A percentile compares a stretch with the other conserved stretches of the same genome.
Conservation (phyloP, 2,888 invertebrate species). For the Brachycybe producta region DNA sequence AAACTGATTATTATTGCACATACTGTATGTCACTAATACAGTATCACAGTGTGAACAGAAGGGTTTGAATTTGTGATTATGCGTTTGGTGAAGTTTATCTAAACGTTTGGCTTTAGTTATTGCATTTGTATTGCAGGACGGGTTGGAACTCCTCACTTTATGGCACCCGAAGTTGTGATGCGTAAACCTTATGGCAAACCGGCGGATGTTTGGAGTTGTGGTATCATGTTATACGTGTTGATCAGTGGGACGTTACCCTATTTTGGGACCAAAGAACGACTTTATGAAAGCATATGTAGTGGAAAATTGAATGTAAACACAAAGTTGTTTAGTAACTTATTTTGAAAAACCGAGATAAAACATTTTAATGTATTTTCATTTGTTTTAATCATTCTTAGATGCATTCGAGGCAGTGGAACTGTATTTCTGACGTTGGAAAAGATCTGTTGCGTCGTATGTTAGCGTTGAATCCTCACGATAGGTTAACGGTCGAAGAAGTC, state of each 20-base stretch:
- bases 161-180: conserved; percentile 94
- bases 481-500: conserved; percentile 89
- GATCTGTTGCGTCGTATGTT: conserved; percentile 90
- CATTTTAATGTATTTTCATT: conserved; percentile 21
- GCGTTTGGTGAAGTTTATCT: too few species aligned
- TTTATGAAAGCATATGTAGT: conserved; percentile 81
- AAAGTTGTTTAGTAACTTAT: conserved; percentile 7
- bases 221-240: conserved; percentile 83
- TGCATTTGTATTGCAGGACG: conserved; percentile 48
- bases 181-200: conserved; percentile 76
- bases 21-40: too few species aligned
- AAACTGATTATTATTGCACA: too few species aligned
- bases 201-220: conserved; percentile 96
- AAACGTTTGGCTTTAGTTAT: conserved; percentile 1
- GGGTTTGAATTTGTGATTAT: too few species aligned
- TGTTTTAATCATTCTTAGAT: conserved; percentile 49
- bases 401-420: conserved; percentile 78
- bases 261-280: conserved; percentile 79
- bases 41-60: background rate
- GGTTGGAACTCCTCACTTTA: conserved; percentile 91
- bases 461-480: conserved; percentile 74
- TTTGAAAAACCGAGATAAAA: background rate
- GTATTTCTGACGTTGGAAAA: conserved; percentile 85
- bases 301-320: conserved; percentile 57
- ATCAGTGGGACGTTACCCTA: conserved; percentile 91